Percentiles rank a stretch among this genome's conserved stretches.
These are phyloP conservation scores for Strigamia crassipes DNA, from an alignment of 2,888 invertebrate species.

Conservation along the genomic window DNA sequence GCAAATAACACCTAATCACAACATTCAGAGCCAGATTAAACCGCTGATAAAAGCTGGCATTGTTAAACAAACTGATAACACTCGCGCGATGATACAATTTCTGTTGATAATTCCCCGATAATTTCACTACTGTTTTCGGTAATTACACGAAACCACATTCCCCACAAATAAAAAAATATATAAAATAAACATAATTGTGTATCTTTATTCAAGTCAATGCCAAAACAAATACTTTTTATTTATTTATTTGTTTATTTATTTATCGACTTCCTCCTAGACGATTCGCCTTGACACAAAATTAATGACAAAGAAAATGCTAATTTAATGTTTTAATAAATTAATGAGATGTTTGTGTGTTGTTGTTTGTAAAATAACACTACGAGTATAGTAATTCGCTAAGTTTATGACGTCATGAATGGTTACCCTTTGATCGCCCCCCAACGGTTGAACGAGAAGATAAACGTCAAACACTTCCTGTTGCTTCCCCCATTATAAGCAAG, in stretches of 20 bases:
- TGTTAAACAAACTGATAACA: conserved; percentile 25
- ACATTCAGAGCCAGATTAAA: background rate
- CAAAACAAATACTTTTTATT: conserved; percentile 7
- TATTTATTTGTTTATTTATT: background rate
- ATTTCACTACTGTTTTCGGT: background rate
- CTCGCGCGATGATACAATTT: background rate
- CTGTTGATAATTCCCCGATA: too few relatives aligned
- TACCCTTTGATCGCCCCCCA: conserved; percentile 10
- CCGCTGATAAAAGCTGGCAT: background rate
- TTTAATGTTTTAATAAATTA: background rate
- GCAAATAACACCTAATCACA: conserved; percentile 35
- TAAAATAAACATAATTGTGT: background rate
- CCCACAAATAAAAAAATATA: background rate
- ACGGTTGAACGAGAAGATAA: conserved; percentile 28
- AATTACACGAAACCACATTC: background rate
- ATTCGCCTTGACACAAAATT: conserved; percentile 24
- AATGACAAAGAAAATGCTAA: background rate
- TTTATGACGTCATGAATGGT: conserved; percentile 1
- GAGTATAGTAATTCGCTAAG: background rate
- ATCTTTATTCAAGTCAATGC: conserved; percentile 14
- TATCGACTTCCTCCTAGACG: conserved; percentile 23
- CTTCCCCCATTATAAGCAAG: conserved; percentile 21
- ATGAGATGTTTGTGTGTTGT: background rate
- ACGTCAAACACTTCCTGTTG: conserved; percentile 35
- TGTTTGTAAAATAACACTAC: background rate